Evolutionary conservation across 2,888 invertebrate genomes (phyloP), one percentile per base, ranked within the genome.

Genomic region (Gisinianus flammeolus): DNA sequence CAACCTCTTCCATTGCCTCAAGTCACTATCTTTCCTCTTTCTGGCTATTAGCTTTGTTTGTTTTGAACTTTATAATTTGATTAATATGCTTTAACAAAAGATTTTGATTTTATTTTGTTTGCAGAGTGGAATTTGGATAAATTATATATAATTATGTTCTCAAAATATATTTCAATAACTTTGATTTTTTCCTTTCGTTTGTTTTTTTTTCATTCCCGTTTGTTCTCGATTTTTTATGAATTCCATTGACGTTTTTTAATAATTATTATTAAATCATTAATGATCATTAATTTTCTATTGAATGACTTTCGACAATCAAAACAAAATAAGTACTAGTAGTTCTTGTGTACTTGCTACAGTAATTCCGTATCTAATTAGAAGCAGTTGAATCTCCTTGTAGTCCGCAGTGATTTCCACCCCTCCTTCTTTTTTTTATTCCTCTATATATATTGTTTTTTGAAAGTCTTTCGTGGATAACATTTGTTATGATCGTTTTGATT

Each of bases 1-100:
- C 82, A 81, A 79, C 80, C 82, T 81, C 82, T 82, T 83, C 81
- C 82, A 79, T 79, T 84, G 81, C 80, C 81, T 83, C 84, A 84
- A 83, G 83, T 84, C 82, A 81, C 79, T 82, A 81, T 79, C 80
- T 76, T 79, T 78, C 80, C 80, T 80, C 58, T 70, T 76, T 52
- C 69, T 69, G 30, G 69, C 76, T 76, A 54, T 58, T 62, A 56
- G 69, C 76, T 76, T 68, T 69, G 58, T 68, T 35, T 44, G 69
- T 31, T 68, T 54, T 24, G 22, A 64, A 24, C 16, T 52, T 69
- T 52, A 22, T 28, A 28, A 31, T 68, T 76, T 64, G 5, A 16
- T 62, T 62, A 24, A 62, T 28, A 16, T 26, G n/a, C n/a, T n/a
- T n/a, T n/a, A n/a, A n/a, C n/a, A n/a, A n/a, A n/a, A n/a, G n/a